A percentile compares a stretch with the other conserved stretches of the same genome.
Conservation (phyloP, 2,113 vertebrate genomes). For the Camarhynchus parvulus region DNA sequence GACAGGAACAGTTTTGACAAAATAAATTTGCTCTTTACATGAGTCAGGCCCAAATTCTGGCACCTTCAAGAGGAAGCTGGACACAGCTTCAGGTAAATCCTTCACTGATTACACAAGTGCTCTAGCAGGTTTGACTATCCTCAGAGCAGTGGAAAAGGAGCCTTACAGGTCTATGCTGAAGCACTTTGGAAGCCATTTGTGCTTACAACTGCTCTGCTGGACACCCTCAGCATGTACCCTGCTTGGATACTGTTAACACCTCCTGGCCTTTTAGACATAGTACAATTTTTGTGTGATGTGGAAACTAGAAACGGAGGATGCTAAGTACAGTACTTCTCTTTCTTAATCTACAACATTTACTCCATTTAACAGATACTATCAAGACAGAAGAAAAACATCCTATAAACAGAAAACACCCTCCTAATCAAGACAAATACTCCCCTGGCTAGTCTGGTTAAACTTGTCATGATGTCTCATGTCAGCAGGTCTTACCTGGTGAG, state of each 20-base stretch:
- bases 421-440: not conserved
- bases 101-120: not conserved
- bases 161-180: not conserved
- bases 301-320: not conserved
- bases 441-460: slow-evolving; percentile 9
- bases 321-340: not conserved
- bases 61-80: not conserved
- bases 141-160: not conserved
- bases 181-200: not conserved
- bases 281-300: not conserved
- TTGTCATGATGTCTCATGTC: not conserved
- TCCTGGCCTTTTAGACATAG: not conserved
- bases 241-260: not conserved
- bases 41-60: not conserved
- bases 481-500: not conserved
- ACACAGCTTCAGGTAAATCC: not conserved
- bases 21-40: not conserved
- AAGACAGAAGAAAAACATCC: not conserved
- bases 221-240: not conserved
- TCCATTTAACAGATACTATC: not conserved
- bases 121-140: not conserved
- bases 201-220: not conserved
- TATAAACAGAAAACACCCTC: not conserved
- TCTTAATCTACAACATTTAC: not conserved
- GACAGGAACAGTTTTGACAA: not conserved